Evolutionary conservation across 2,888 invertebrate genomes (phyloP).

Genomic region (Acleris sparsana): DNA sequence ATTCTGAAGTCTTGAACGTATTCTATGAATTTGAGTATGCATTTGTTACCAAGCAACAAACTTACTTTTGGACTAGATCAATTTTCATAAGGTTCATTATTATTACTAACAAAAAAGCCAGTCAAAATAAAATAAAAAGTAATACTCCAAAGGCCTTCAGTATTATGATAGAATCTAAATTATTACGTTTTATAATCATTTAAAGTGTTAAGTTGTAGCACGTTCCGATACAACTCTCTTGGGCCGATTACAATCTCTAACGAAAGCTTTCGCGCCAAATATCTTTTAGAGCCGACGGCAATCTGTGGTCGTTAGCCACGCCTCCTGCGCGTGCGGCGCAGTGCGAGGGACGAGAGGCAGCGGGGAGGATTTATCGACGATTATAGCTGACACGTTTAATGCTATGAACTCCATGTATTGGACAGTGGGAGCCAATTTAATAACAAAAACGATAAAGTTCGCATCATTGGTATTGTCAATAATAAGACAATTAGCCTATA

Average conservation of each 20-base stretch:
- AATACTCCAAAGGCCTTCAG: too few species aligned
- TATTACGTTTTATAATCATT: constrained; percentile 22
- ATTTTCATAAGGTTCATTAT: too few species aligned
- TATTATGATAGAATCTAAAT: not conserved
- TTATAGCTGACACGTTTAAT: not conserved
- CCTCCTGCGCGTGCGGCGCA: constrained; percentile 48
- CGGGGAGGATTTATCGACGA: not conserved
- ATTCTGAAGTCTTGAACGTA: too few species aligned
- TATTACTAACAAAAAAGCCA: too few species aligned
- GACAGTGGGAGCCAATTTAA: too few species aligned
- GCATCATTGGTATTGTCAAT: too few species aligned
- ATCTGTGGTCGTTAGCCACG: constrained; percentile 62
- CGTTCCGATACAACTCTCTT: constrained; percentile 26
- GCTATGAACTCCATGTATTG: not conserved
- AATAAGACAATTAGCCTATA: too few species aligned
- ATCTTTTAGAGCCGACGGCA: constrained; percentile 48
- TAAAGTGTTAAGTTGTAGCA: constrained; percentile 15
- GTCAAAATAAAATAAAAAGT: too few species aligned
- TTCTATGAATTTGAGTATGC: too few species aligned
- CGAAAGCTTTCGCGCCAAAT: constrained; percentile 46
- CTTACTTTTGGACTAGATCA: not conserved
- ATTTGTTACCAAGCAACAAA: too few species aligned
- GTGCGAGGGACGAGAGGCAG: constrained; percentile 39
- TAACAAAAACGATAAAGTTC: too few species aligned
- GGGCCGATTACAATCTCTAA: constrained; percentile 38